Percentiles rank a stretch among this genome's conserved stretches.
Conservation (phyloP, 2,797 vertebrate genomes). For the Benthosema pterotum region DNA sequence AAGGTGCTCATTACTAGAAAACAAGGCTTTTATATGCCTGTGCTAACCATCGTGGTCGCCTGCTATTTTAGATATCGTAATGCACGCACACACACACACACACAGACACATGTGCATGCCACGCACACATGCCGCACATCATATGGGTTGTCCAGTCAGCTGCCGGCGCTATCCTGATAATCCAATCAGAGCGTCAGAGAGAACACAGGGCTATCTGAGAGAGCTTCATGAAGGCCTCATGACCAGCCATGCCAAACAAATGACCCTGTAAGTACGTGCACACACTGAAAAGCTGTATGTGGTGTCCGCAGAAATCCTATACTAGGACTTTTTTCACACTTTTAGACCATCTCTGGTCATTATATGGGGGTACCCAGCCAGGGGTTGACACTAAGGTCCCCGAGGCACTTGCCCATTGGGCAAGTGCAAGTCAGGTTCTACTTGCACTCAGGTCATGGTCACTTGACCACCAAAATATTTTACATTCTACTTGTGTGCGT, state of each 20-base stretch:
- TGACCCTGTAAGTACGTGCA: background rate
- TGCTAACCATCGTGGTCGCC: background rate
- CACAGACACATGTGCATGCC: background rate
- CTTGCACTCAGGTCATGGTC: no score
- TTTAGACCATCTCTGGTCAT: no score
- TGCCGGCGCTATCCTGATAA: constrained; percentile 22
- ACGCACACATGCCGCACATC: background rate
- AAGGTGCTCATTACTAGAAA: constrained; percentile 1
- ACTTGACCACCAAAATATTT: no score
- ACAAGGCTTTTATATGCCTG: constrained; percentile 7
- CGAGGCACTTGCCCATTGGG: no score
- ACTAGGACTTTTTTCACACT: no score
- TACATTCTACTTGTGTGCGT: no score
- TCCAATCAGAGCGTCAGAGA: constrained; percentile 25
- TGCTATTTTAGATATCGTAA: background rate
- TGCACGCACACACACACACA: constrained; percentile 2
- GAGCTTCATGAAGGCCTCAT: constrained; percentile 38
- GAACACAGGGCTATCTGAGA: constrained; percentile 19
- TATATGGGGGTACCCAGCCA: no score
- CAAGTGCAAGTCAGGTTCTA: no score
- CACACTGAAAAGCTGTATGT: background rate
- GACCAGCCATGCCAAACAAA: constrained; percentile 17
- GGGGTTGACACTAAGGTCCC: no score
- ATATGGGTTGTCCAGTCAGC: constrained; percentile 19
- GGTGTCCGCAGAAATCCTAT: no score